Evolutionary conservation across 2,113 vertebrate species (phyloP).

Genomic region (Buteo buteo): DNA sequence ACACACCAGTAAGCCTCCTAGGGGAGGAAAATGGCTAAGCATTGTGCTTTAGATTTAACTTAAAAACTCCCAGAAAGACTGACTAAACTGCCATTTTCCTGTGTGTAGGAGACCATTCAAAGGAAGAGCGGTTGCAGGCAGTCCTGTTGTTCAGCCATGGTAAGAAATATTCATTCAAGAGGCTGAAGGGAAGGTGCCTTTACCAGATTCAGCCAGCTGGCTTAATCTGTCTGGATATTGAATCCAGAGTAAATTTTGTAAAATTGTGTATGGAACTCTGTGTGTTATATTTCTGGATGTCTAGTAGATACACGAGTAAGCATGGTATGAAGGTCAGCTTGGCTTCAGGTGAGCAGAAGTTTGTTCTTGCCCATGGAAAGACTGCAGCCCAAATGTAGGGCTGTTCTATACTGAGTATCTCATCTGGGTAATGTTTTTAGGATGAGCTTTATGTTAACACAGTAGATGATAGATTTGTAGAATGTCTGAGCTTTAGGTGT

Average conservation of each 20-base stretch:
- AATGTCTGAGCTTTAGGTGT: not conserved
- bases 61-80: not conserved
- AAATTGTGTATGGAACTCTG: not conserved
- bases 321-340: not conserved
- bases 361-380: not conserved
- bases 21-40: not conserved
- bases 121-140: not conserved
- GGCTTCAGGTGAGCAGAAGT: not conserved
- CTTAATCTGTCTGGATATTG: not conserved
- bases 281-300: not conserved
- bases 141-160: accelerated
- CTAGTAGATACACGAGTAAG: not conserved
- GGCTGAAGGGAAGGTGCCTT: not conserved
- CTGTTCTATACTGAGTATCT: not conserved
- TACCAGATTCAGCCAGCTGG: not conserved
- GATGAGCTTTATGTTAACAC: not conserved
- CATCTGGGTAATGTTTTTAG: not conserved
- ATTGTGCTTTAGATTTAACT: not conserved
- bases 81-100: not conserved
- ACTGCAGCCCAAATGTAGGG: not conserved
- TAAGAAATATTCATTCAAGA: not conserved
- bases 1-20: not conserved
- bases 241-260: not conserved
- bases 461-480: not conserved
- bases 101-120: not conserved